Base-by-base conservation (phyloP, 2,113 vertebrate genomes). In the Rousettus leschenaultii region DNA sequence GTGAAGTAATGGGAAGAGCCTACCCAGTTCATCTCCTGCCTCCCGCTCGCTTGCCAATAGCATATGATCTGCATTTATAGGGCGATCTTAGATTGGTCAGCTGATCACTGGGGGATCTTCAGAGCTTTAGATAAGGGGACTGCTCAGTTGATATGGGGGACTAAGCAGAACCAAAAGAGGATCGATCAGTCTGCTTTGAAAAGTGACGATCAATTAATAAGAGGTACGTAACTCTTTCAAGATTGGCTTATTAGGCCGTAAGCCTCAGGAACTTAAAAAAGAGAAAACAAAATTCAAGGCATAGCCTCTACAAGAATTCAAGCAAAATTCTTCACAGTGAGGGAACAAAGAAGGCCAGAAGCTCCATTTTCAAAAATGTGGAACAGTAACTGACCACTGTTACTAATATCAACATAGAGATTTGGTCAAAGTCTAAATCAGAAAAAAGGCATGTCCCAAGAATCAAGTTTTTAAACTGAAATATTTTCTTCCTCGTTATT, bases 401-500 rank as follows among this genome's bases (percentile, higher is more conserved):
- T 79, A 88, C 94, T 55, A 75, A 82, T 84, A 89, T 43, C 43
- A 83, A 94, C n/a, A 73, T 9, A 74, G 70, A 73, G 92, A 91
- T 73, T 30, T 61, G 33, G 28, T 94, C 92, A 75, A 82, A 95
- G 70, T 86, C 10, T n/a, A 84, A 91, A 45, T 48, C 65, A 86
- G 68, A 91, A 86, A 95, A 91, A 65, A 14, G 48, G 26, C 89
- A 70, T 19, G 28, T 59, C 30, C 53, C 40, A 85, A 91, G 74
- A 86, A 91, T 74, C 74, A 74, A 65, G 16, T 95, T 90, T 96
- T 95, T n/a, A 87, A 90, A 74, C 7, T n/a, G 8, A 87, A 87
- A 48, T 55, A 21, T 90, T 95, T 92, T 92, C 43, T 95, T 75
- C 66, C 80, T 95, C 89, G 48, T 85, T 77, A 53, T 53, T 95